Percentiles rank a stretch among this genome's conserved stretches.
Evolutionary conservation across 2,113 vertebrate genomes (phyloP).

Genomic region (Rhineura floridana): DNA sequence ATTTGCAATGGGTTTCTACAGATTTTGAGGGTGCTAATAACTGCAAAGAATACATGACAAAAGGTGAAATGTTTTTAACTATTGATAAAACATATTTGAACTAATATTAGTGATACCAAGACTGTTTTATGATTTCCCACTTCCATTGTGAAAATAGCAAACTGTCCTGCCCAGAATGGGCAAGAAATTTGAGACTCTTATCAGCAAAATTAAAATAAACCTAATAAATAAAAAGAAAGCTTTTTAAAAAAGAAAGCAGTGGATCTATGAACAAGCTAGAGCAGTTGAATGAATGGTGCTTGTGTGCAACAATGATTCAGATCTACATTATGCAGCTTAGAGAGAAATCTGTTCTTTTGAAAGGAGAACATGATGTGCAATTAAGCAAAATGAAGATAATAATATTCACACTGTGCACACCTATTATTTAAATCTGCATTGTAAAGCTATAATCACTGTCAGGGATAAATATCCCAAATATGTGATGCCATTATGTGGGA

Average conservation of each 20-base stretch:
- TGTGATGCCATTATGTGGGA: not conserved
- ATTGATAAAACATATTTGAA: not conserved
- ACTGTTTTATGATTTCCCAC: not conserved
- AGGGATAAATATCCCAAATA: not conserved
- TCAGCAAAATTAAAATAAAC: not conserved
- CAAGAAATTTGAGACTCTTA: not conserved
- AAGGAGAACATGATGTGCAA: not conserved
- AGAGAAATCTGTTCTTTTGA: not conserved
- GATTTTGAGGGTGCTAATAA: not conserved
- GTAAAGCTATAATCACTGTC: not conserved
- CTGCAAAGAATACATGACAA: not conserved
- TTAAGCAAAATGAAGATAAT: not conserved
- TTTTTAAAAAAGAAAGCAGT: not conserved
- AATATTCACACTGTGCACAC: not conserved
- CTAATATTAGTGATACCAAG: not conserved
- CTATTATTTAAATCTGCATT: not conserved
- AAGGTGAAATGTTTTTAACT: not conserved
- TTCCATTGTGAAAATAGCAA: not conserved
- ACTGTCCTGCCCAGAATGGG: not conserved
- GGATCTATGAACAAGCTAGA: not conserved
- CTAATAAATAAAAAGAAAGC: not conserved
- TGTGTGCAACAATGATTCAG: not conserved
- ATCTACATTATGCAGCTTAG: not conserved
- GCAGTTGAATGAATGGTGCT: not conserved
- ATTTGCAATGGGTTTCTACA: not conserved